Base-by-base conservation (phyloP, 2,113 vertebrate genomes). In the Myanophis thanlyinensis region DNA sequence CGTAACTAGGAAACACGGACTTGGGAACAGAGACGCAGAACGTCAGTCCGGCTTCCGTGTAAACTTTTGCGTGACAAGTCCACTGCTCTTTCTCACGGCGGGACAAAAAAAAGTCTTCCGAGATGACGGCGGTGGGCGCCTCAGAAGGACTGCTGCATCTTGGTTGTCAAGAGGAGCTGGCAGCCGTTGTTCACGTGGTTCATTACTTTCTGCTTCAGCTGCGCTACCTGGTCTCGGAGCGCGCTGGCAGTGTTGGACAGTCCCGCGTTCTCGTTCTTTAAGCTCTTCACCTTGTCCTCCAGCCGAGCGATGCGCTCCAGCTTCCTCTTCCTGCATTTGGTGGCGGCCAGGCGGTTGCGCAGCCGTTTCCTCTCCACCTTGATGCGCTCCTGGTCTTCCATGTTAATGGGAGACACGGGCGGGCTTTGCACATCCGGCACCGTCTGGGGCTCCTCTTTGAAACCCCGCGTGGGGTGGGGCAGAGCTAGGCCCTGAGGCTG, bases 161-260 rank as follows among this genome's bases (percentile, higher is more conserved):
- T 98, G 52, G 98, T 98, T 5, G 98, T 98, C 1, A 99, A 95
- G 95, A 99, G 98, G 92, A 99, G 98, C 96, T 99, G 99, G 95
- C 99, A 99, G 92, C 99, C 99, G 94, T 98, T 99, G 93, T 98
- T 98, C 92, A 99, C 98, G 40, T 99, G 99, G 54, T 98, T 98
- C 91, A 99, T 97, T 93, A 99, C 99, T 94, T 98, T 99, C 95
- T 98, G 98, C 89, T 99, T 99, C 86, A 99, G 98, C 95, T 99
- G 98, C 22, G 98, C 98, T 62, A 99, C 99, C 94, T 99, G 99
- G 4, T 99, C 99, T 12, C 99, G 97, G 5, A 99, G 98, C 87
- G 98, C 97, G 2, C 98, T 98, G 2, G 99, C 98, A 0, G 99
- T 98, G 96, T 91, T 99, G 88, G 98, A 99, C 22, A 99, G 96